phyloP scores from a whole-genome alignment of 2,113 vertebrate species.

The Carettochelys insculpta region DNA sequence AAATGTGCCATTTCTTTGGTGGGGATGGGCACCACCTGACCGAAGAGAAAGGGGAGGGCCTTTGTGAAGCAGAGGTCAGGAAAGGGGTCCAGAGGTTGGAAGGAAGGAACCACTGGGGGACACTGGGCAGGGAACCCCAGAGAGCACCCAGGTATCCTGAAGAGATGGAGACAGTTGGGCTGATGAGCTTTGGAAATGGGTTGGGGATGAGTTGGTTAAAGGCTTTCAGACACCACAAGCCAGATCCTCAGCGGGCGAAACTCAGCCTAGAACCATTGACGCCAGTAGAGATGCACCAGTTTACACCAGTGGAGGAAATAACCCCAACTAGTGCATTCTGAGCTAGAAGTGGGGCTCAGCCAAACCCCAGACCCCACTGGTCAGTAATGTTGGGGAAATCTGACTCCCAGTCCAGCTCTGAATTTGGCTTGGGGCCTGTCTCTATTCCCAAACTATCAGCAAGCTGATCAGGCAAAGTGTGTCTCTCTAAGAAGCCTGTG shows the following conservation, averaged over 20 bases:
- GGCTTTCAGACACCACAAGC: not conserved
- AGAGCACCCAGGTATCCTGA: not conserved
- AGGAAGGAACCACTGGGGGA: not conserved
- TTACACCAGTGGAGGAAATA: not conserved
- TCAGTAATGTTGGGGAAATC: not conserved
- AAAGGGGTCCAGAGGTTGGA: not conserved
- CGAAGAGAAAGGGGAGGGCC: not conserved
- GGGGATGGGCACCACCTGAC: not conserved
- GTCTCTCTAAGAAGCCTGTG: too few relatives aligned
- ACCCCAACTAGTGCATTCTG: not conserved
- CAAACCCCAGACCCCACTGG: not conserved
- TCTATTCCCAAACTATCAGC: not conserved
- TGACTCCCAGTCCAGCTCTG: not conserved
- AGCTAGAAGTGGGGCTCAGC: not conserved
- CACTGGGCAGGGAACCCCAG: not conserved
- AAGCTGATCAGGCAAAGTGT: not conserved
- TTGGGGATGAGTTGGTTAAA: fast-evolving
- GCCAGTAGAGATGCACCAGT: not conserved
- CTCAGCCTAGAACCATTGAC: not conserved
- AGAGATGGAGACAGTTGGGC: not conserved
- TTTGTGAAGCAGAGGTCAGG: not conserved
- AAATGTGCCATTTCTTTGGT: not conserved
- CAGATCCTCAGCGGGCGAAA: not conserved
- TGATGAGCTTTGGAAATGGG: not conserved
- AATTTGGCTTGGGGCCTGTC: not conserved